Conservation (phyloP, 2,888 invertebrate species). For the Xanthostigma xanthostigma region DNA sequence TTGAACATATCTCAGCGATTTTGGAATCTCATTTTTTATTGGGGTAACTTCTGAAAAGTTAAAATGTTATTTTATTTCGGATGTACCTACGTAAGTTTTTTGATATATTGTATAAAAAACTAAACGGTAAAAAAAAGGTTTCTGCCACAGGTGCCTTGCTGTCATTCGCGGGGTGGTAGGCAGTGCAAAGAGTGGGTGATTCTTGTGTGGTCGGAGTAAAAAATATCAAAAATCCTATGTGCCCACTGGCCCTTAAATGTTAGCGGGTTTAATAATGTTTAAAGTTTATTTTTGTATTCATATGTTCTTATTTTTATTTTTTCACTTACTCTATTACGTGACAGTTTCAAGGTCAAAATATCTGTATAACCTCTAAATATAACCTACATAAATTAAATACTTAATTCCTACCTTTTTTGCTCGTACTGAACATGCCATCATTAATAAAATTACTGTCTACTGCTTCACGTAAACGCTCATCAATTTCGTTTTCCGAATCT, state of each 20-base stretch:
- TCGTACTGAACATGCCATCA: conserved; percentile 21
- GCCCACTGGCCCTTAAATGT: too few relatives aligned
- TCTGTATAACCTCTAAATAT: conserved; percentile 6
- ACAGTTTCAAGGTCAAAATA: conserved; percentile 4
- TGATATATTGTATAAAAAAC: too few relatives aligned
- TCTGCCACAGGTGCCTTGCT: too few relatives aligned
- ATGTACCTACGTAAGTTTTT: too few relatives aligned
- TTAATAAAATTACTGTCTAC: conserved; percentile 33
- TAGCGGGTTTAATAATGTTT: too few relatives aligned
- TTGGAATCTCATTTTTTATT: conserved; percentile 9
- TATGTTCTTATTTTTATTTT: conserved; percentile 13
- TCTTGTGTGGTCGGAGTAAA: too few relatives aligned
- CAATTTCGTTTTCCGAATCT: conserved; percentile 24
- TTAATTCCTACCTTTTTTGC: conserved; percentile 6
- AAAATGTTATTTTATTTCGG: too few relatives aligned
- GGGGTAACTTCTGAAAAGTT: too few relatives aligned
- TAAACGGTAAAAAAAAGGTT: too few relatives aligned
- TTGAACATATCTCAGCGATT: conserved; percentile 30
- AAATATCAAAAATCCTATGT: too few relatives aligned
- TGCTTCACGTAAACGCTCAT: conserved; percentile 27
- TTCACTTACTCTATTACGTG: conserved; percentile 5
- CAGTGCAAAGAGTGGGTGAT: too few relatives aligned
- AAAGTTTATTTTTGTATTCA: conserved; percentile 14
- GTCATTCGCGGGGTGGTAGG: too few relatives aligned
- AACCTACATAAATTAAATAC: conserved; percentile 11